Conservation (phyloP, 2,113 vertebrate genomes). For the Upupa epops region DNA sequence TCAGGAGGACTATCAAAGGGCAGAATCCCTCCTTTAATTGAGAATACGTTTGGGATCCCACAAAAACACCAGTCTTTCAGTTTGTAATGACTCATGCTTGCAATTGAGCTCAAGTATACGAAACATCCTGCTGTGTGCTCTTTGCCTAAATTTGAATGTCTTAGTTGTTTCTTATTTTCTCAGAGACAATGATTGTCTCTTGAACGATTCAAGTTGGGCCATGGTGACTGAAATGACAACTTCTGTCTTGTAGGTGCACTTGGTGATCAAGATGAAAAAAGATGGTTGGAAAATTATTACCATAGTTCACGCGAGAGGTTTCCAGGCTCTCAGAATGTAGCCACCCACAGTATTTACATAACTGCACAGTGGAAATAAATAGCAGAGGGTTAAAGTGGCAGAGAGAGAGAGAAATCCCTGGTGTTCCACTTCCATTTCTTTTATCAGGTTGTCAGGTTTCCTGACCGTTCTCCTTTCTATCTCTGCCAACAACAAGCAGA, state of each 20-base stretch:
- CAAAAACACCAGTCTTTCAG: not conserved
- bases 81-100: not conserved
- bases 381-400: not conserved
- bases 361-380: not conserved
- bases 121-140: not conserved
- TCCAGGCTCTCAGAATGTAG: not conserved
- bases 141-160: not conserved
- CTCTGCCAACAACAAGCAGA: not conserved
- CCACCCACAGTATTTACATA: not conserved
- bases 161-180: not conserved
- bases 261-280: not conserved
- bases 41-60: not conserved
- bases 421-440: not conserved
- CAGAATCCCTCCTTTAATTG: not conserved
- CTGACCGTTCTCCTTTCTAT: not conserved
- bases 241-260: not conserved
- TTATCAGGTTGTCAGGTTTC: not conserved
- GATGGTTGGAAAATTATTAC: not conserved
- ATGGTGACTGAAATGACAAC: constrained; percentile 8
- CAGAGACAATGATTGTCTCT: not conserved
- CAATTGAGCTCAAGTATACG: not conserved
- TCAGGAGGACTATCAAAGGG: not conserved
- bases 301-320: not conserved
- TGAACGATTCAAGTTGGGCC: not conserved
- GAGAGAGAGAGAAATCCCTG: no score